Base-by-base conservation (phyloP, 1,140 invertebrate species). In the Caenorhabditis brenneri region DNA sequence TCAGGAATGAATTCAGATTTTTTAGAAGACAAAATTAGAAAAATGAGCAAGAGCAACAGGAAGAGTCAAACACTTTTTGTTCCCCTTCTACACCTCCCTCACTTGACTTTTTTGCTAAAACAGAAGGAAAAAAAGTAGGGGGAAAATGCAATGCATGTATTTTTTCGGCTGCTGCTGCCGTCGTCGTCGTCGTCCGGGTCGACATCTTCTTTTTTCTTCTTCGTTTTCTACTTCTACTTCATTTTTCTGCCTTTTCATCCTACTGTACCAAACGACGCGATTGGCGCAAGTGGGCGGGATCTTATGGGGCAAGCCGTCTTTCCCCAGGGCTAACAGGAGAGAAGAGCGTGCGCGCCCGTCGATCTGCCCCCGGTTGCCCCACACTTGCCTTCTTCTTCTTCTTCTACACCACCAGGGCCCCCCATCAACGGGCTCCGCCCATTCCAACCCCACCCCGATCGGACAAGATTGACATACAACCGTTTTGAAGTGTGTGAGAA, bases 381-480 rank as follows among this genome's bases (percentile, higher is more conserved):
- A 19, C 65, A 12, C 65, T 24, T 42, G 3, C 53, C 16, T 16
- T 33, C 36, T 42, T 74, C 19, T 15, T 42, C 65, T 12, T 24
- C 12, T 24, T 22, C 15, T 24, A 2, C 36, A n/a, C 36, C 58
- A 19, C 31, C 58, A 65, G 39, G 39, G 39, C 39, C 39, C 53
- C 10, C 27, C 31, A 12, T 10, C 19, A 12, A 10, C 16, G 36
- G n/a, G 36, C 36, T 24, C 65, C 36, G 36, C 65, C 65, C 65
- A n/a, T 65, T 65, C 65, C n/a, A n/a, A 42, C 65, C 65, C 65
- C 65, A n/a, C 65, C 33, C 33, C 65, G 65, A 74, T 74, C 65
- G 65, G 65, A 74, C 65, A 74, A 74, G 65, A 74, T 74, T 74
- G 65, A 74, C 65, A 74, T 74, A 74, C 65, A 74, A 74, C 65